These are phyloP conservation scores for Gryllus bimaculatus DNA, from an alignment of 1,140 invertebrate genomes.

Conservation along the genomic window DNA sequence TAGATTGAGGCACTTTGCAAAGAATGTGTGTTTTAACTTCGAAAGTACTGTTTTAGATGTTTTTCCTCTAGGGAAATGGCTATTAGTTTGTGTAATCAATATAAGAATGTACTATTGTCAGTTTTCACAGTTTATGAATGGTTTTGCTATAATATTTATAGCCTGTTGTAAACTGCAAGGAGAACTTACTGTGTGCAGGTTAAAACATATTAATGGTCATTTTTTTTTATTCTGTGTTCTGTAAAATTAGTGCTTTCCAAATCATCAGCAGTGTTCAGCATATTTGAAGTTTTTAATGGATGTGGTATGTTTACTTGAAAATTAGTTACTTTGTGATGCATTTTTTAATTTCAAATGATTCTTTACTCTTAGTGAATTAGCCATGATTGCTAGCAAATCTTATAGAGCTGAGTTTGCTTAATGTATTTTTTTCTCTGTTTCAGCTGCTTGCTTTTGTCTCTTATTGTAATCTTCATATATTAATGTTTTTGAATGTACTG, in stretches of 20 bases:
- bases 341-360: background rate
- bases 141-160: background rate
- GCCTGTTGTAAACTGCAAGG: background rate
- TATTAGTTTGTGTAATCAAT: background rate
- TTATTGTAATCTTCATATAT: slow-evolving; percentile 1
- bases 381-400: background rate
- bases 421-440: slow-evolving; percentile 6
- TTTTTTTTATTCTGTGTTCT: background rate
- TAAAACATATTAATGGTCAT: background rate
- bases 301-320: background rate
- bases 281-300: slow-evolving; percentile 3
- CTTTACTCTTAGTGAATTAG: background rate
- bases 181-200: background rate
- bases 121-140: background rate
- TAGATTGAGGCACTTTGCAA: background rate
- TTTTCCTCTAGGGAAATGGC: background rate
- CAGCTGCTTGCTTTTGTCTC: background rate
- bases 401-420: slow-evolving; percentile 1
- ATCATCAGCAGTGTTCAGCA: background rate
- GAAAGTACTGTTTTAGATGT: background rate
- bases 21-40: background rate
- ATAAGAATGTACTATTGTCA: background rate
- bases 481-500: slow-evolving; percentile 2
- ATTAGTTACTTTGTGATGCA: background rate
- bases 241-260: slow-evolving; percentile 5